Evolutionary conservation across 2,797 vertebrate species (phyloP).

Genomic region (Typhlichthys subterraneus): DNA sequence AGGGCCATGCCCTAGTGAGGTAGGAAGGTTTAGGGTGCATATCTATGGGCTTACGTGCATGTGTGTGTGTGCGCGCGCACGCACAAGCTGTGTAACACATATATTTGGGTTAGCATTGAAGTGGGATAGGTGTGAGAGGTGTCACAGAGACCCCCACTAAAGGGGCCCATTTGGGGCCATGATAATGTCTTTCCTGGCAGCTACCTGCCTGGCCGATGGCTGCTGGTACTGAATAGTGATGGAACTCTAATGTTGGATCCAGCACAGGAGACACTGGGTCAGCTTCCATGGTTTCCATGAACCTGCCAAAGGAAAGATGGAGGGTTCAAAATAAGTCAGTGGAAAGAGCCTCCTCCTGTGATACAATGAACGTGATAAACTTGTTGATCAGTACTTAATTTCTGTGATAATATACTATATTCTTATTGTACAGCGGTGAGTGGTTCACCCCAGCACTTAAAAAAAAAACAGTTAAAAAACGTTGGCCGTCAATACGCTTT

Average conservation of each 20-base stretch:
- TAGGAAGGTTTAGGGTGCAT: conserved; percentile 35
- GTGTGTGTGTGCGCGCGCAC: conserved; percentile 11
- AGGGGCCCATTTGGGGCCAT: conserved; percentile 46
- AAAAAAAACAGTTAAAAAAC: no score
- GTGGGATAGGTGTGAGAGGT: conserved; percentile 23
- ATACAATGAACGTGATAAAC: no score
- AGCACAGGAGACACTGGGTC: conserved; percentile 55
- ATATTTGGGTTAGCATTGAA: conserved; percentile 24
- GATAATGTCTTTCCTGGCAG: conserved; percentile 61
- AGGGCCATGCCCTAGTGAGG: conserved; percentile 40
- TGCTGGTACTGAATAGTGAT: conserved; percentile 52
- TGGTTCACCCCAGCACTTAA: no score
- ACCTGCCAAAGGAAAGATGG: conserved; percentile 64
- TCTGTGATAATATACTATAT: no score
- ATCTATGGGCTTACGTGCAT: conserved; percentile 16
- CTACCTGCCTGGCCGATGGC: conserved; percentile 57
- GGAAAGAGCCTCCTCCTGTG: conserved; percentile 52
- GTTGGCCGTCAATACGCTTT: no score
- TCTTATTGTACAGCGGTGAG: no score
- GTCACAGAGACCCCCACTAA: conserved; percentile 34
- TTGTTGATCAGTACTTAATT: no score
- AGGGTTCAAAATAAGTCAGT: conserved; percentile 61
- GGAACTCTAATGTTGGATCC: conserved; percentile 54
- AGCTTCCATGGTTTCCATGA: conserved; percentile 62
- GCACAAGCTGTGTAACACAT: conserved; percentile 16